Percentiles rank a stretch among this genome's conserved stretches.
Conservation (phyloP, 1,140 invertebrate genomes). For the Drosophila simulans region DNA sequence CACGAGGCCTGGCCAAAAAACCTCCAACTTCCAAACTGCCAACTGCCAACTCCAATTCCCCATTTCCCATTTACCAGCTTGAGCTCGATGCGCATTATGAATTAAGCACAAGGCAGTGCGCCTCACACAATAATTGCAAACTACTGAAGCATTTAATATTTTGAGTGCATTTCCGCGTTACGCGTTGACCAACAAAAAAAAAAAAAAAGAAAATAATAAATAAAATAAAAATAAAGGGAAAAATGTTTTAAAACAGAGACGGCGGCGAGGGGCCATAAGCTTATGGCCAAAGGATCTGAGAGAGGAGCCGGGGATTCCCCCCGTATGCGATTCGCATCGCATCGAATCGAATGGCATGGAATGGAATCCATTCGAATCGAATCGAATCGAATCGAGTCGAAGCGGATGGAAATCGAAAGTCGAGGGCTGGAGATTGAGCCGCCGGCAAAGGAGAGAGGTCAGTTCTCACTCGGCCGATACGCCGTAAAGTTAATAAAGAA, state of each 20-base stretch:
- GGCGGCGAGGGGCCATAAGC: conserved; percentile 12
- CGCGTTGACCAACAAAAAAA: conserved; percentile 33
- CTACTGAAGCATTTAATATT: conserved; percentile 82
- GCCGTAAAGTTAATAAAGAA: conserved; percentile 79
- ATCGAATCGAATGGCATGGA: conserved; percentile 9
- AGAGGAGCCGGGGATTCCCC: not conserved
- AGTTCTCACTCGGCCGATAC: conserved; percentile 29
- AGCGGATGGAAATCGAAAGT: conserved; percentile 73
- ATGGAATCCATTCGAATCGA: conserved; percentile 14
- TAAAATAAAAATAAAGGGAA: conserved; percentile 11
- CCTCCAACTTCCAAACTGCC: not conserved
- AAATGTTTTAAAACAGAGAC: not conserved
- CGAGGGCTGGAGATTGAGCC: conserved; percentile 7
- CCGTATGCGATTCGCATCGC: too few species aligned
- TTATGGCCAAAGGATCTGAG: conserved; percentile 2
- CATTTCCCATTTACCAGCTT: conserved; percentile 12
- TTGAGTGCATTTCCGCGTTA: conserved; percentile 80
- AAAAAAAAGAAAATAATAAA: conserved; percentile 6
- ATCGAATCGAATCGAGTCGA: conserved; percentile 29
- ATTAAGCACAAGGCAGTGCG: conserved; percentile 65
- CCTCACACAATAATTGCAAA: conserved; percentile 73
- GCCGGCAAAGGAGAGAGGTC: conserved; percentile 23
- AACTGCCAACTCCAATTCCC: not conserved
- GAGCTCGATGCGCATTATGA: conserved; percentile 63
- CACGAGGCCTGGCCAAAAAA: conserved; percentile 17